A percentile compares a stretch with the other conserved stretches of the same genome.
Evolutionary conservation across 1,140 invertebrate species (phyloP).

Genomic region (Prorops nasuta): DNA sequence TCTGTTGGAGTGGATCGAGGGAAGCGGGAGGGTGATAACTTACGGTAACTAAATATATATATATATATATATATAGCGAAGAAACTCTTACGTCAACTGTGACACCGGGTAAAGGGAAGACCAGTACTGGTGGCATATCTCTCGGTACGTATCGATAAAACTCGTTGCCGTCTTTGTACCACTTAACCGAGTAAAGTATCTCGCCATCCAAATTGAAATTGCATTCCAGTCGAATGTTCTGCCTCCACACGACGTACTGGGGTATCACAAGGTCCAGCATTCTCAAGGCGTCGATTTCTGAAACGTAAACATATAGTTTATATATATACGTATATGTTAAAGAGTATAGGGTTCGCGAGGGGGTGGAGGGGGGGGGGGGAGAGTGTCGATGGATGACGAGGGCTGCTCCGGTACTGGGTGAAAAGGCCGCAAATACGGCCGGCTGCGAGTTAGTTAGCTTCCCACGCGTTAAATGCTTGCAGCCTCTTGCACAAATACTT

Average conservation of each 20-base stretch:
- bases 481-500: too few relatives aligned
- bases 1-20: too few relatives aligned
- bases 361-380: too few relatives aligned
- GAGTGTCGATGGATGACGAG: neutral
- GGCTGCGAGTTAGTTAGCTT: too few relatives aligned
- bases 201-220: conserved; percentile 67
- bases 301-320: conserved; percentile 1
- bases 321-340: neutral
- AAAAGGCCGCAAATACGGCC: too few relatives aligned
- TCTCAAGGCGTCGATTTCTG: conserved; percentile 52
- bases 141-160: conserved; percentile 77
- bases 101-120: conserved; percentile 64
- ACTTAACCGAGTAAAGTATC: conserved; percentile 75
- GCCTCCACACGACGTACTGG: conserved; percentile 65
- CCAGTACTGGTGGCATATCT: conserved; percentile 63
- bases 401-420: too few relatives aligned
- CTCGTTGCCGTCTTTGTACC: conserved; percentile 76
- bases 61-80: too few relatives aligned
- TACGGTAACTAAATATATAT: too few relatives aligned
- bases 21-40: too few relatives aligned
- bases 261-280: conserved; percentile 67
- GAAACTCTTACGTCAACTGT: conserved; percentile 63
- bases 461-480: too few relatives aligned
- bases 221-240: conserved; percentile 62
- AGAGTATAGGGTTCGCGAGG: neutral